These are phyloP conservation scores for Ophthalmotilapia sp. DNA, from an alignment of 2,113 vertebrate species.

Conservation along the genomic window DNA sequence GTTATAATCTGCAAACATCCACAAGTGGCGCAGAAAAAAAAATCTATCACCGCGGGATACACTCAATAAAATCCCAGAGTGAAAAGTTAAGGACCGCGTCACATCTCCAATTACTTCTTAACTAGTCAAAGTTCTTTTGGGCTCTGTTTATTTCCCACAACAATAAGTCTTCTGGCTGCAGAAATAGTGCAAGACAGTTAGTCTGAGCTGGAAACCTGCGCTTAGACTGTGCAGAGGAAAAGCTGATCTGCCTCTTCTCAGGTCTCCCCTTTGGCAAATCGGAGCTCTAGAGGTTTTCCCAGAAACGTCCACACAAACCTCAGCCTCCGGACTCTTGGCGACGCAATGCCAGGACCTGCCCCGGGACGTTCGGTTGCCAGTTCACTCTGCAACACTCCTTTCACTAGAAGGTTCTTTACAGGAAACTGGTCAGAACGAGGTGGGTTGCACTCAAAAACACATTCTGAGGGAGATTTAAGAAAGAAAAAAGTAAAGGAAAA, in stretches of 20 bases:
- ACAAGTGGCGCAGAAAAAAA: background rate
- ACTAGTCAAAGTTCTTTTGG: background rate
- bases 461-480: background rate
- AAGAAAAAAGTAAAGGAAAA: background rate
- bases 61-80: background rate
- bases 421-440: background rate
- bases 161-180: background rate
- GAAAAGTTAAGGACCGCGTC: background rate
- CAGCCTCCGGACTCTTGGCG: conserved; percentile 52
- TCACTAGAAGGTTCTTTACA: background rate
- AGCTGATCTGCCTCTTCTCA: background rate
- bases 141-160: background rate
- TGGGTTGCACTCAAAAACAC: background rate
- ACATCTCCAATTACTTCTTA: background rate
- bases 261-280: conserved; percentile 22
- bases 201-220: background rate
- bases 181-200: background rate
- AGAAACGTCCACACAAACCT: conserved; percentile 55
- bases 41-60: background rate
- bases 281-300: conserved; percentile 49
- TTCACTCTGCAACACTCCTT: background rate
- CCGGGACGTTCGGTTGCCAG: conserved; percentile 35
- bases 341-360: conserved; percentile 38
- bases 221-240: background rate
- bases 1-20: background rate